Base-by-base conservation (phyloP, 2,797 vertebrate species). In the Paratrypauchen microcephalus region DNA sequence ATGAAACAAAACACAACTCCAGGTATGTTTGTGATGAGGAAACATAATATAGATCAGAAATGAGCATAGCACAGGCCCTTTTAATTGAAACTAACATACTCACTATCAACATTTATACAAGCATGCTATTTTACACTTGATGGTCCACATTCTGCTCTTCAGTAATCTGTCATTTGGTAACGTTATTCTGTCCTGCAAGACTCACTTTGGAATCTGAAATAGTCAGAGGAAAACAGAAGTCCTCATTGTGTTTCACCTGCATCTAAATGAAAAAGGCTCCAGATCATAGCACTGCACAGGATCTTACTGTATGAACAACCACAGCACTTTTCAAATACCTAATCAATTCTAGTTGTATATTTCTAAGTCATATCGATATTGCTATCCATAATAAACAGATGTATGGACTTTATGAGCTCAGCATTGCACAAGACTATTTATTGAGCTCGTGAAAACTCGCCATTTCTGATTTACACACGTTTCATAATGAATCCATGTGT, bases 321-420 rank as follows among this genome's bases (percentile, higher is more conserved):
- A 3, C n/a, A 23, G 39, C 45, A 13, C 41, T 16, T 62, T 45
- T 62, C 36, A 21, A 41, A 15, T 41, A 26, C 23, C 5, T 48
- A 64, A 47, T 64, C 15, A 64, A 26, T 64, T 63, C 39, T 16
- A 45, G 36, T 23, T n/a, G 28, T 5, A 61, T 61, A n/a, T n/a
- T 47, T 45, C 36, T 15, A 13, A 45, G 36, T 23, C 60, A 16
- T 23, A 45, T 63, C 6, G 4, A 18, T 24, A 41, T 12, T 12
- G 32, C 36, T 39, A 7, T 63, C 8, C 39, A 63, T 63, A 63
- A 47, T 63, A 47, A 24, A 47, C 61, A 63, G 23, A 45, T 63
- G 39, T 63, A 63, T 45, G 7, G 61, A 32, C 9, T 59, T 59
- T 36, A 57, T 28, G 55, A 57, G 19, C 23, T 63, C 39, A 16